These are phyloP conservation scores for Takifugu flavidus DNA, from an alignment of 2,113 vertebrate species.

Conservation along the genomic window DNA sequence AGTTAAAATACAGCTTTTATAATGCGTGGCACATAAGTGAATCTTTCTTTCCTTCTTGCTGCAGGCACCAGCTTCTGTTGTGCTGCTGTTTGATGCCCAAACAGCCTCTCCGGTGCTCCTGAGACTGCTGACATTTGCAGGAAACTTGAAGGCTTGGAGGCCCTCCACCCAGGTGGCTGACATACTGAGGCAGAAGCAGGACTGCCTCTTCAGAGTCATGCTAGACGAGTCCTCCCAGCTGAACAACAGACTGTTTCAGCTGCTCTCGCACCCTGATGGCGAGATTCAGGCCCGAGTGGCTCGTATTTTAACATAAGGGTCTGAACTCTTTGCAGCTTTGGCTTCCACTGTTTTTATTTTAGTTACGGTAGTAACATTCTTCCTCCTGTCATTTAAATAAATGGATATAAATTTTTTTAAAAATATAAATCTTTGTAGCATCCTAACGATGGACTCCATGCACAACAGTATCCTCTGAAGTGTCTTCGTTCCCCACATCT, in stretches of 20 bases:
- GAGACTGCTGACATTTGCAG: constrained; percentile 79
- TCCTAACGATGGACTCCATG: too few species aligned
- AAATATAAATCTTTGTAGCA: too few species aligned
- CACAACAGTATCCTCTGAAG: not conserved
- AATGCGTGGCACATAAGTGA: not conserved
- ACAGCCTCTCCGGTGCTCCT: constrained; percentile 80
- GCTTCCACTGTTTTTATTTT: constrained; percentile 7
- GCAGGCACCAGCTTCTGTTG: constrained; percentile 81
- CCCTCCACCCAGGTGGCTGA: constrained; percentile 69
- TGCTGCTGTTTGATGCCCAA: constrained; percentile 79
- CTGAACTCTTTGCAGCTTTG: constrained; percentile 20
- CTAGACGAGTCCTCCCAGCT: constrained; percentile 77
- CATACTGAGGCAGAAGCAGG: constrained; percentile 68
- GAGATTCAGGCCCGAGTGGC: constrained; percentile 86
- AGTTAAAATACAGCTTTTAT: not conserved
- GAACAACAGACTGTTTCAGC: constrained; percentile 75
- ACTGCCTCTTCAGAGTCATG: constrained; percentile 81
- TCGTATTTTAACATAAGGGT: constrained; percentile 72
- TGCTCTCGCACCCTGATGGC: constrained; percentile 79
- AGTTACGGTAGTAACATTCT: not conserved
- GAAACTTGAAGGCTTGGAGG: constrained; percentile 79
- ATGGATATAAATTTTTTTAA: too few species aligned
- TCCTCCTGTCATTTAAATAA: constrained; percentile 1
- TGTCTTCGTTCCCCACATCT: constrained; percentile 7
- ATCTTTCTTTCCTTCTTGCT: constrained; percentile 8